phyloP scores from a whole-genome alignment of 1,140 invertebrate genomes.

The Achroia grisella region DNA sequence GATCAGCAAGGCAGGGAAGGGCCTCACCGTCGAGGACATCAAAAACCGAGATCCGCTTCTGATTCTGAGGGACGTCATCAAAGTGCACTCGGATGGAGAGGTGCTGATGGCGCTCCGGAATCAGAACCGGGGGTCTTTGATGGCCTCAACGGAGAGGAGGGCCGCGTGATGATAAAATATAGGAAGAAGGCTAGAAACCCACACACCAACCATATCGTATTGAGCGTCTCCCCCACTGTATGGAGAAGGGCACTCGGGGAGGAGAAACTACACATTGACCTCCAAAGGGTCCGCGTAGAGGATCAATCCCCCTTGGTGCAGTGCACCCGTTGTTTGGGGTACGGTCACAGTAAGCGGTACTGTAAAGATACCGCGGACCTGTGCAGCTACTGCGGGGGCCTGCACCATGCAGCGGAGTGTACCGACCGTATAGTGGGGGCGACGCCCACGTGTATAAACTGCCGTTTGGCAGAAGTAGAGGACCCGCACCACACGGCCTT shows the following conservation, averaged over 20 bases:
- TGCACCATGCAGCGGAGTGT: constrained; percentile 6
- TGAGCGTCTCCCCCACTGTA: constrained; percentile 5
- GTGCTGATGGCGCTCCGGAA: constrained; percentile 5
- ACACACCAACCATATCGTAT: constrained; percentile 4
- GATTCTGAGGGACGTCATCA: constrained; percentile 5
- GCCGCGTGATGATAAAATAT: constrained; percentile 6
- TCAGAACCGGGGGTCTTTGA: constrained; percentile 12
- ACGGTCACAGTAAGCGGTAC: constrained; percentile 9
- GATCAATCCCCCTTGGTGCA: too few species aligned
- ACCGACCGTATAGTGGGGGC: neutral
- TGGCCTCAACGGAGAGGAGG: neutral
- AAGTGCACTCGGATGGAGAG: constrained; percentile 17
- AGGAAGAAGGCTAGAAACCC: constrained; percentile 11
- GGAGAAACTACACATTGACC: constrained; percentile 6
- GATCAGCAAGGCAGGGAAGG: constrained; percentile 3
- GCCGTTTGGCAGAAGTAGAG: neutral
- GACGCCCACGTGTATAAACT: constrained; percentile 1
- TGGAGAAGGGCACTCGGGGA: constrained; percentile 3
- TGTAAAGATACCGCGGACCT: constrained; percentile 3
- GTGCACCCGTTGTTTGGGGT: constrained; percentile 18
- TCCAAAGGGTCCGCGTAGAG: too few species aligned
- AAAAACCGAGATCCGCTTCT: too few species aligned
- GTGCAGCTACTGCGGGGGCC: constrained; percentile 12
- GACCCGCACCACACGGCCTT: neutral
- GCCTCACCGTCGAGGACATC: too few species aligned